These are phyloP conservation scores for Tragelaphus strepsiceros DNA, from an alignment of 2,113 vertebrate genomes.

Conservation along the genomic window DNA sequence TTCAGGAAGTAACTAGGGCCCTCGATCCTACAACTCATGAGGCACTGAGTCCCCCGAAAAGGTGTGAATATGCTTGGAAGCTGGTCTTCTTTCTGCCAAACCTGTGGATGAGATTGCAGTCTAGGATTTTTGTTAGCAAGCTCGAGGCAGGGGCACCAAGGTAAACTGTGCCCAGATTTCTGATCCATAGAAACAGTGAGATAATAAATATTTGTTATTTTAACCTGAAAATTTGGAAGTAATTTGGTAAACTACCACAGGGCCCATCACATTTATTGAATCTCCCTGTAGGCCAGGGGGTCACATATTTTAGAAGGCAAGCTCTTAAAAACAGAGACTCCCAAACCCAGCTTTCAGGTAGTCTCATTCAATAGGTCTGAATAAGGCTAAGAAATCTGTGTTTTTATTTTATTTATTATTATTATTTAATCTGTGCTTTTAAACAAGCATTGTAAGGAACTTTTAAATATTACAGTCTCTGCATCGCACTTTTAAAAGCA, in stretches of 20 bases:
- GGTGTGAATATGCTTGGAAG: background rate
- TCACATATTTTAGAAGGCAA: background rate
- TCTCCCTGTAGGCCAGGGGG: background rate
- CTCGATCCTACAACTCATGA: background rate
- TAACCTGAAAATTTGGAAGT: background rate
- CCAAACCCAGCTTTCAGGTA: background rate
- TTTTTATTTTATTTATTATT: background rate
- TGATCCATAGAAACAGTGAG: background rate
- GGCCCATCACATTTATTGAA: background rate
- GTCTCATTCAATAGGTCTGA: background rate
- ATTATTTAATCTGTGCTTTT: background rate
- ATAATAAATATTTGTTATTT: background rate
- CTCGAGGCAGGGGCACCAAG: background rate
- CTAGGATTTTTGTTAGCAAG: background rate
- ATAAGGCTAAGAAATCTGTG: background rate
- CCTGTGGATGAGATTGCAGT: background rate
- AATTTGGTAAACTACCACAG: background rate
- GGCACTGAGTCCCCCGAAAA: background rate
- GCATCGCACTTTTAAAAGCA: background rate
- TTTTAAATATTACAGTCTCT: background rate
- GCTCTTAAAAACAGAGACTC: background rate
- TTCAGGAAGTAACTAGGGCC: background rate
- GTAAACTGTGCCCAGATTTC: background rate
- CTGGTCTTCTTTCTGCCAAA: background rate
- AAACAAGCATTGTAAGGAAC: background rate